Base-by-base conservation (phyloP, 1,140 invertebrate species). In the Dinothrombium tinctorium region DNA sequence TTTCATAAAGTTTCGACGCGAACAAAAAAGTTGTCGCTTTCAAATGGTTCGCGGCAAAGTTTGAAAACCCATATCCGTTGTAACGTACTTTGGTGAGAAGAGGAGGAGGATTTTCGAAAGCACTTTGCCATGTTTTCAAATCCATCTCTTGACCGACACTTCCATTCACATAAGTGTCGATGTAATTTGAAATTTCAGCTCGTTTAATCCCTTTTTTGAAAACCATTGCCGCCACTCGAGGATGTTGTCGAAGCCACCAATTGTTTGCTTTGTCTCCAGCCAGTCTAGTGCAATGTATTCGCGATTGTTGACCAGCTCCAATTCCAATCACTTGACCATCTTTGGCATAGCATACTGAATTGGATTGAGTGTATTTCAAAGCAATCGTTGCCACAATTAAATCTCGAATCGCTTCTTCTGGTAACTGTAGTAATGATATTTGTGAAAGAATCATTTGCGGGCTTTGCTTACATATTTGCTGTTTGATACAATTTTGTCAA, bases 191-290 rank as follows among this genome's bases (percentile, higher is more conserved):
- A 39, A 79, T 81, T 57, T 95, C 79, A 4, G 89, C 81, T 50
- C 92, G 64, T 52, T 86, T 86, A 0, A 90, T 72, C 22, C 75
- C 75, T 47, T 74, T 71, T 53, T 78, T 84, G 60, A 95, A 95
- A 49, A 75, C 73, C 74, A 94, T 77, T 12, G 58, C 60, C 4
- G 71, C 63, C 3, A 95, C 82, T 49, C 69, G 71, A 14, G 87
- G 83, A 59, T 96, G 89, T 40, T 87, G 79, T 20, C 90, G 70
- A 46, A 94, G 57, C 89, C 89, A 96, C 89, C 89, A 96, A 61
- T 89, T 84, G 55, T 87, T 79, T n/a, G 84, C 83, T 61, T 98
- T 96, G 54, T 89, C 82, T 14, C 87, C 89, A 42, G 90, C 90
- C 44, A 98, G 66, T 50, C 90, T 68, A 0, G 89, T 95, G 58